phyloP scores from a whole-genome alignment of 2,888 invertebrate genomes.

The Erebia ligea region DNA sequence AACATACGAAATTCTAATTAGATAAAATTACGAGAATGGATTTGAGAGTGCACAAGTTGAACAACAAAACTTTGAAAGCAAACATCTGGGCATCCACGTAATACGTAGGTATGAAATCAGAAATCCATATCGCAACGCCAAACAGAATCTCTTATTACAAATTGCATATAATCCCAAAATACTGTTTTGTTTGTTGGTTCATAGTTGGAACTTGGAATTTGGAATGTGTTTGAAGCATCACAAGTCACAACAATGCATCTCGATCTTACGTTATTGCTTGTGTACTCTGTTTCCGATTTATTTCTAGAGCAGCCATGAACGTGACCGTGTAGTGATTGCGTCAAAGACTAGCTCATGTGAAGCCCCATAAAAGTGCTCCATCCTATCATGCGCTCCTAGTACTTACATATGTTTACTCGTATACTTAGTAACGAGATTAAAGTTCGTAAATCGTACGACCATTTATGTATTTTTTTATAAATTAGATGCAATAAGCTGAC shows the following conservation, averaged over 20 bases:
- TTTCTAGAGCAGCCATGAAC: conserved; percentile 59
- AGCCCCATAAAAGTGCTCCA: conserved; percentile 59
- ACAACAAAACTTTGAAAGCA: conserved; percentile 5
- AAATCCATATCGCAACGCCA: conserved; percentile 20
- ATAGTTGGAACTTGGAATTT: conserved; percentile 13
- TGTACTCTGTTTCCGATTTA: conserved; percentile 22
- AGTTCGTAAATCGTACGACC: conserved; percentile 13
- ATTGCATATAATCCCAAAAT: conserved; percentile 9
- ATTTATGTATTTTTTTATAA: conserved; percentile 5
- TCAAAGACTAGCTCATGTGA: conserved; percentile 60
- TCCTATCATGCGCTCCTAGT: conserved; percentile 46
- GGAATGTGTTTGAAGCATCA: conserved; percentile 22
- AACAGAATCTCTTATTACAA: conserved; percentile 16
- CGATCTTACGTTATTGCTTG: conserved; percentile 18
- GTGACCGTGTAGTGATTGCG: conserved; percentile 68
- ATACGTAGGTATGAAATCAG: conserved; percentile 8
- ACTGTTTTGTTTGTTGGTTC: conserved; percentile 6
- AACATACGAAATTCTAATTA: too few relatives aligned
- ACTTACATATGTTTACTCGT: conserved; percentile 52
- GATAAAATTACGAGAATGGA: too few relatives aligned
- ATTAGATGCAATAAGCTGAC: too few relatives aligned
- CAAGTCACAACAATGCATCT: conserved; percentile 27
- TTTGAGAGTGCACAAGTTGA: not conserved
- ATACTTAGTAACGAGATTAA: conserved; percentile 19
- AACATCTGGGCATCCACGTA: conserved; percentile 12